Evolutionary conservation across 2,797 vertebrate species (phyloP), one percentile per base, ranked within the genome.

Genomic region (Bryconaethiops microstoma): DNA sequence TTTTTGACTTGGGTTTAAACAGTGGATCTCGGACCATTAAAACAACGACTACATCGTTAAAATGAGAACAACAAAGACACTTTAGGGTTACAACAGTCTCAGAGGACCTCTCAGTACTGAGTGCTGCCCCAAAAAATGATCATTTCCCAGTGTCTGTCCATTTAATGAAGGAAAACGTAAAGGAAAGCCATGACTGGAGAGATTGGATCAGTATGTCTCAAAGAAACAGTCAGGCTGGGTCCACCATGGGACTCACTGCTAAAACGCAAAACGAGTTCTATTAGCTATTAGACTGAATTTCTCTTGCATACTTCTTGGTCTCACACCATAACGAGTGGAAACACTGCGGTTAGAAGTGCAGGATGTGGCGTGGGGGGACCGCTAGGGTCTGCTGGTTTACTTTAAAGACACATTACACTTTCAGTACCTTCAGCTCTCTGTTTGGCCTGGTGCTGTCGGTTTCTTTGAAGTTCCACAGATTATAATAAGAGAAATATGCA

Each of bases 291-390:
- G 16, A 14, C 29, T 35, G 62, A 7, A 29, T 13, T 29, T 63
- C 25, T 12, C 13, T 64, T 6, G 1, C 62, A 17, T 39, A 39
- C 42, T 6, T n/a, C 64, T 42, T 74, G 72, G 71, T 60, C 42
- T 35, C 9, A 23, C 42, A 80, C 25, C 8, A 52, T 4, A 52
- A 12, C 48, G 7, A 12, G 40, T 14, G 39, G 29, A 76, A 64
- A 14, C 1, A 2, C 35, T 42, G 65, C 19, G 40, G 39, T 68
- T 68, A 5, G 78, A 29, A 76, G 83, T 74, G 83, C 82, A 84
- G 87, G 86, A 88, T 82, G 84, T 87, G 85, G 74, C 1, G n/a
- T 77, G 63, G 50, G 35, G 65, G 79, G 86, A 85, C 77, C 74
- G 67, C 74, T 54, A 13, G 29, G 50, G 70, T 79, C 42, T 76